Conservation (phyloP, 2,113 vertebrate species). For the Muntiacus muntjak region DNA sequence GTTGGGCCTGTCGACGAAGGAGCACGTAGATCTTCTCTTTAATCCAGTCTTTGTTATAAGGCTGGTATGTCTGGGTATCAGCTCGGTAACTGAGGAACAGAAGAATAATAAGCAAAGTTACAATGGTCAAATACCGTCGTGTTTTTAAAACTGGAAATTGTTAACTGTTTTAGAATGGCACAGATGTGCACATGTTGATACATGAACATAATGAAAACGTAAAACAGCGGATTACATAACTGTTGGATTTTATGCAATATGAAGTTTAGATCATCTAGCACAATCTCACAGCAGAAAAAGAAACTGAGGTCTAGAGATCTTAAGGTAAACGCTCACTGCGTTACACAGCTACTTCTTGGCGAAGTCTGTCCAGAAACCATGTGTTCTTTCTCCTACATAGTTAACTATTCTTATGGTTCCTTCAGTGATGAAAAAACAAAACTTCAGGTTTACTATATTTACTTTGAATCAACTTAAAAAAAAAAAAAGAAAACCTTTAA, state of each 20-base stretch:
- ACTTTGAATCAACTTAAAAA: background rate
- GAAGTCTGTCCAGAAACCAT: background rate
- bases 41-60: constrained; percentile 99
- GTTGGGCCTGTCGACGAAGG: constrained; percentile 95
- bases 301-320: background rate
- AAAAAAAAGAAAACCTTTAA: background rate
- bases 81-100: constrained; percentile 89
- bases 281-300: background rate
- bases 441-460: background rate
- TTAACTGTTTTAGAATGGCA: background rate
- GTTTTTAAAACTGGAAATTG: background rate
- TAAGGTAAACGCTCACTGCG: background rate
- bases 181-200: background rate
- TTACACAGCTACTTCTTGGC: background rate
- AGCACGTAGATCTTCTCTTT: constrained; percentile 99
- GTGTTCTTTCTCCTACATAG: background rate
- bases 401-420: constrained; percentile 3
- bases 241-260: background rate
- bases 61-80: constrained; percentile 98
- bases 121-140: background rate
- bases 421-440: constrained; percentile 28
- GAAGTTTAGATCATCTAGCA: background rate
- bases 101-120: background rate
- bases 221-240: background rate
- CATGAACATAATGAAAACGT: background rate